Conservation (phyloP, 1,140 invertebrate genomes). For the Rhagoletis pomonella region DNA sequence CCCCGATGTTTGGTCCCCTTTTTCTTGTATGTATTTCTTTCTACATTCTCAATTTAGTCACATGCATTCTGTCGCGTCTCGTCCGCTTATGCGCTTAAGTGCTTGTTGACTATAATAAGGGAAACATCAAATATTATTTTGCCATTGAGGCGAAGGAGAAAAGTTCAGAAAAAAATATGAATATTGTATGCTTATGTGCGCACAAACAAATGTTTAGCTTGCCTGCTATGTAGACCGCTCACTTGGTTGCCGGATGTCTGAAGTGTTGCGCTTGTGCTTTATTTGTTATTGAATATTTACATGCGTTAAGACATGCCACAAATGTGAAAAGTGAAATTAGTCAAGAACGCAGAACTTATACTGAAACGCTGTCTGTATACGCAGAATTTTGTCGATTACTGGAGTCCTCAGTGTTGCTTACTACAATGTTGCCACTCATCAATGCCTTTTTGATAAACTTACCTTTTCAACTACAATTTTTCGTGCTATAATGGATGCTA, state of each 20-base stretch:
- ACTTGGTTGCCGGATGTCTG: slow-evolving; percentile 21
- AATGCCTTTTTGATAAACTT: no score
- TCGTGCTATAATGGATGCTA: no score
- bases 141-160: not conserved
- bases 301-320: not conserved
- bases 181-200: slow-evolving; percentile 35
- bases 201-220: not conserved
- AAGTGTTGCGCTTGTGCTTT: slow-evolving; percentile 22
- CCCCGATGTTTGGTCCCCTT: not conserved
- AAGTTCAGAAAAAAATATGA: not conserved
- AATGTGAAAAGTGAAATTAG: no score
- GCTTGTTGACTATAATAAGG: slow-evolving; percentile 49
- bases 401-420: no score
- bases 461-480: no score
- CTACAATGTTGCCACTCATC: no score
- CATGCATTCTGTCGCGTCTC: not conserved
- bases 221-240: not conserved
- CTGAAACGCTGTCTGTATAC: no score
- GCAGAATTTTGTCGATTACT: no score
- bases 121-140: slow-evolving; percentile 47
- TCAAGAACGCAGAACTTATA: no score
- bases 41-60: not conserved
- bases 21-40: not conserved
- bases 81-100: slow-evolving; percentile 29
- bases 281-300: slow-evolving; percentile 10